These are phyloP conservation scores for Orcinus orca DNA, from an alignment of 2,113 vertebrate species.

Conservation along the genomic window DNA sequence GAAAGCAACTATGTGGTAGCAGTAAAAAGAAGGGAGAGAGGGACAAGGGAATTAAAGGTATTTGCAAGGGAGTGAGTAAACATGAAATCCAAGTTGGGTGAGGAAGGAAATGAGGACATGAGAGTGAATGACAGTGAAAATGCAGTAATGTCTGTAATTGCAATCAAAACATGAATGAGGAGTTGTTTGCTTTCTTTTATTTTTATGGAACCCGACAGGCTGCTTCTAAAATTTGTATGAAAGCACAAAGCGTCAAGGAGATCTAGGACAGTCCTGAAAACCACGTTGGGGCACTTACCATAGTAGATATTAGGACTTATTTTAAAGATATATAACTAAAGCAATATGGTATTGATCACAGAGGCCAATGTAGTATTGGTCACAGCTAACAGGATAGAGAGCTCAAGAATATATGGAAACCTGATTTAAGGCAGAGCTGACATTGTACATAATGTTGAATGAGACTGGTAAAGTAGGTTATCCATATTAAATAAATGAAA, in stretches of 20 bases:
- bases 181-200: slow-evolving; percentile 4
- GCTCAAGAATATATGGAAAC: background rate
- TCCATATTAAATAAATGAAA: background rate
- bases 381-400: background rate
- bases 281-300: background rate
- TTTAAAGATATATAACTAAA: background rate
- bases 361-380: background rate
- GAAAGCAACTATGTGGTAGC: background rate
- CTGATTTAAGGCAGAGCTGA: background rate
- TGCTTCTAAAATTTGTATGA: slow-evolving; percentile 21
- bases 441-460: background rate
- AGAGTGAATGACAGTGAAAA: background rate
- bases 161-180: background rate
- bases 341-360: background rate
- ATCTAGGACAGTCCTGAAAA: background rate
- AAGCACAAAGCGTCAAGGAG: background rate
- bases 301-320: background rate
- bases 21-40: background rate
- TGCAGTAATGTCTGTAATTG: background rate
- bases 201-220: slow-evolving; percentile 29
- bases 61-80: slow-evolving; percentile 11
- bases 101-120: slow-evolving; percentile 46
- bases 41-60: background rate
- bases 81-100: background rate
- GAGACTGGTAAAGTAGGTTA: background rate